Evolutionary conservation across 1,140 invertebrate genomes (phyloP).

Genomic region (Brachionus paranguensis): DNA sequence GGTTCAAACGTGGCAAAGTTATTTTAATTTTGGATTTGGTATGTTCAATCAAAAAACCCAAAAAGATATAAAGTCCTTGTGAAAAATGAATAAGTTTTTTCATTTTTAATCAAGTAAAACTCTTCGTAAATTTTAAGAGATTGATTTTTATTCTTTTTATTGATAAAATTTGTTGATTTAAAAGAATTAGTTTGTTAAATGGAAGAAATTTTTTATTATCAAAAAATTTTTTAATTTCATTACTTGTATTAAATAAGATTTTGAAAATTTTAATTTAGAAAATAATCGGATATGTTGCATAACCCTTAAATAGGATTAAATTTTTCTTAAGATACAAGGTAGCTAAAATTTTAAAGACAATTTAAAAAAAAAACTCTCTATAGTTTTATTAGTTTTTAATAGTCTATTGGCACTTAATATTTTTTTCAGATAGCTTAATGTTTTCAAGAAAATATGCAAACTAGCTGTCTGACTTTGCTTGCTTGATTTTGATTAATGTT

Average conservation of each 20-base stretch:
- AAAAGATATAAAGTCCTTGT: not conserved
- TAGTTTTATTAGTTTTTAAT: too few species aligned
- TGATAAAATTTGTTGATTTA: not conserved
- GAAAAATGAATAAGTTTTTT: not conserved
- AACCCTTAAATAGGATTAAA: not conserved
- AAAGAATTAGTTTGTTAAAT: not conserved
- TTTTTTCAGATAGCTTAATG: not conserved
- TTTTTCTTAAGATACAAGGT: not conserved
- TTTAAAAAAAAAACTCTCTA: too few species aligned
- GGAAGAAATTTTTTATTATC: too few species aligned
- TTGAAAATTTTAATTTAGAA: too few species aligned
- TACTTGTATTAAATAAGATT: too few species aligned
- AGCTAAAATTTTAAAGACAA: too few species aligned
- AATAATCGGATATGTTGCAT: not conserved
- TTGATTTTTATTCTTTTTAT: not conserved
- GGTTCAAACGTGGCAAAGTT: not conserved
- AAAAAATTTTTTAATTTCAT: too few species aligned
- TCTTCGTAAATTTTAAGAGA: not conserved
- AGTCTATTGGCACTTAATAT: not conserved
- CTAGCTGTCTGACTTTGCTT: not conserved
- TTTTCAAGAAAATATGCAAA: not conserved
- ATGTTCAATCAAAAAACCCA: not conserved
- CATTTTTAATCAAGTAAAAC: not conserved
- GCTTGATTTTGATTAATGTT: not conserved
- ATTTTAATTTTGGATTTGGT: not conserved